Evolutionary conservation across 1,140 invertebrate species (phyloP).

Genomic region (Drosophila gunungcola): DNA sequence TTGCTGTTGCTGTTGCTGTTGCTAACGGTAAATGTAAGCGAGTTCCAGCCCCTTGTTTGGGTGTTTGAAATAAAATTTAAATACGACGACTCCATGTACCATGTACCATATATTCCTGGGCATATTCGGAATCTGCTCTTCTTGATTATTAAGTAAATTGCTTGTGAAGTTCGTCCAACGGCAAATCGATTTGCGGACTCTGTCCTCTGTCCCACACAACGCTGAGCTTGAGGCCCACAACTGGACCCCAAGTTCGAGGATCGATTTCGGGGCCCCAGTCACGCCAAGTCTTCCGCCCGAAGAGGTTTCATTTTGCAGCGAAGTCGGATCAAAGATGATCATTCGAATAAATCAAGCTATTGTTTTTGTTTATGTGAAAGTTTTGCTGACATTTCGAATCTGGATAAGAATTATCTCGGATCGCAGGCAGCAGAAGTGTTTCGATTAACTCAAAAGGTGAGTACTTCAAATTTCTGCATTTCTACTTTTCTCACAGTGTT

Average conservation of each 20-base stretch:
- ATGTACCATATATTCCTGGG: not conserved
- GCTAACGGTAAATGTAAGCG: constrained; percentile 65
- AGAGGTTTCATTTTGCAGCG: not conserved
- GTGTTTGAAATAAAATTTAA: constrained; percentile 62
- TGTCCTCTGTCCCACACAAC: constrained; percentile 5
- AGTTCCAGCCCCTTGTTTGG: constrained; percentile 22
- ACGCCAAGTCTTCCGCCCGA: not conserved
- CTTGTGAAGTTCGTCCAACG: constrained; percentile 31
- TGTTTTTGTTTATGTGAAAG: not conserved
- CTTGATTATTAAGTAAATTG: constrained; percentile 44
- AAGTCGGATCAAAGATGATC: not conserved
- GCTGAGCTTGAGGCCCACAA: not conserved
- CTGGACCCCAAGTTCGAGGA: not conserved
- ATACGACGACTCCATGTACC: constrained; percentile 38
- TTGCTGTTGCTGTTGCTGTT: constrained; percentile 25
- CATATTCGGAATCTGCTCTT: constrained; percentile 7
- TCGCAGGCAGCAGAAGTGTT: not conserved
- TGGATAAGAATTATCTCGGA: not conserved
- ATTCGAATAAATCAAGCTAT: not conserved
- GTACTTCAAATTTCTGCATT: not conserved
- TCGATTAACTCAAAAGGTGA: not conserved
- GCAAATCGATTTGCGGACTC: constrained; percentile 25
- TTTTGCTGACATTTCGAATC: not conserved
- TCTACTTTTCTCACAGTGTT: constrained; percentile 5
- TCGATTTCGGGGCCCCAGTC: constrained; percentile 2